These are phyloP conservation scores for Psococerastis gibbosa DNA, from an alignment of 2,888 invertebrate species.

Conservation along the genomic window DNA sequence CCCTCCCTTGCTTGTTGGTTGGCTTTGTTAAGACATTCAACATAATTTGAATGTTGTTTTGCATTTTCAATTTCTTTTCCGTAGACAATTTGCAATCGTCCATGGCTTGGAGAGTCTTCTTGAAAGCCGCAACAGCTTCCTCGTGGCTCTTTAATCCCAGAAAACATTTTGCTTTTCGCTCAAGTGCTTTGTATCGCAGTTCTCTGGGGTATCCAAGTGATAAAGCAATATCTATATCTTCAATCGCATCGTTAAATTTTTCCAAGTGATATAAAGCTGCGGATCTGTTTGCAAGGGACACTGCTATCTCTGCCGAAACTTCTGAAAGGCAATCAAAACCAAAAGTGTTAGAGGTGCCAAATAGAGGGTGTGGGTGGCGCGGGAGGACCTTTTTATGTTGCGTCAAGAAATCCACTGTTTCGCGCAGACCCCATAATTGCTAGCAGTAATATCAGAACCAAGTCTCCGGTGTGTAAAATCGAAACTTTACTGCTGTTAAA, in stretches of 20 bases:
- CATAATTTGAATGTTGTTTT: conserved; percentile 49
- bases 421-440: no score
- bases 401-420: no score
- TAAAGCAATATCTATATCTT: conserved; percentile 49
- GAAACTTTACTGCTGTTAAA: no score
- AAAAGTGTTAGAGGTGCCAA: background rate
- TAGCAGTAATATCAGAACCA: no score
- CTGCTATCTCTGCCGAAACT: no score
- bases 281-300: conserved; percentile 61
- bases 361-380: background rate
- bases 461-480: no score
- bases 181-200: conserved; percentile 52
- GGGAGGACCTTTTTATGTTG: no score
- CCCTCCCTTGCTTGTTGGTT: conserved; percentile 4
- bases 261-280: conserved; percentile 57
- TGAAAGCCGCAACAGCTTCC: conserved; percentile 43
- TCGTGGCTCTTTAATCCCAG: conserved; percentile 44
- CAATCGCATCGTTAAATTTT: conserved; percentile 42
- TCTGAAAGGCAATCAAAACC: conserved; percentile 14
- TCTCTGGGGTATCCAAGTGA: conserved; percentile 48
- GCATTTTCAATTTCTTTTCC: conserved; percentile 41
- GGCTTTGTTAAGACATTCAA: conserved; percentile 40
- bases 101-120: conserved; percentile 40
- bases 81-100: conserved; percentile 43
- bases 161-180: conserved; percentile 52